phyloP scores from a whole-genome alignment of 2,113 vertebrate genomes.

The Phrynocephalus versicolor region DNA sequence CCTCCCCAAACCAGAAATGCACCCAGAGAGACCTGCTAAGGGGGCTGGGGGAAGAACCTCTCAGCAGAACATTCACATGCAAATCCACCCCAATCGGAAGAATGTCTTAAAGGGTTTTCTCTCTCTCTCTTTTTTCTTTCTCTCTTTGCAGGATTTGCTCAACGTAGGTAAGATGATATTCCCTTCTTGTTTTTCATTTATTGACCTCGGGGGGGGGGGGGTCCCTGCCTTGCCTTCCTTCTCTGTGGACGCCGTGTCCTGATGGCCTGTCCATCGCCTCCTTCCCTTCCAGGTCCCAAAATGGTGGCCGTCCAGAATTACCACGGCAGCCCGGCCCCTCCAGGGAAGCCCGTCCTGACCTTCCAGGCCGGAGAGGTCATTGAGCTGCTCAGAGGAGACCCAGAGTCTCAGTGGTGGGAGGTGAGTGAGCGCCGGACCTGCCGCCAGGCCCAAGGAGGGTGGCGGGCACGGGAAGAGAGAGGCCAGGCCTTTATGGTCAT shows the following conservation, averaged over 20 bases:
- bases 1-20: not conserved
- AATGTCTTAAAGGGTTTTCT: not conserved
- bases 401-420: constrained; percentile 95
- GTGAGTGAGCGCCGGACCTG: constrained; percentile 71
- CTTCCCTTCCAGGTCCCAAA: constrained; percentile 83
- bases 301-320: constrained; percentile 96
- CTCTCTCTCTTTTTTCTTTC: not conserved
- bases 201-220: no score
- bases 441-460: no score
- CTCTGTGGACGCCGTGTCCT: no score
- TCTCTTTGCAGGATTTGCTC: constrained; percentile 66
- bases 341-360: constrained; percentile 83
- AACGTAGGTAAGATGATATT: constrained; percentile 68
- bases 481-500: no score
- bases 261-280: no score
- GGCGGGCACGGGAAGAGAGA: no score
- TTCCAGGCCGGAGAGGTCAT: constrained; percentile 93
- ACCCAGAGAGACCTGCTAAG: no score
- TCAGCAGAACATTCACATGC: not conserved
- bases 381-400: constrained; percentile 92
- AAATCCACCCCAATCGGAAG: not conserved
- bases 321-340: constrained; percentile 86
- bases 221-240: no score
- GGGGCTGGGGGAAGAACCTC: constrained; percentile 61
- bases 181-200: no score